Evolutionary conservation across 2,888 invertebrate species (phyloP), one percentile per base, ranked within the genome.

Genomic region (Apoda limacodes): DNA sequence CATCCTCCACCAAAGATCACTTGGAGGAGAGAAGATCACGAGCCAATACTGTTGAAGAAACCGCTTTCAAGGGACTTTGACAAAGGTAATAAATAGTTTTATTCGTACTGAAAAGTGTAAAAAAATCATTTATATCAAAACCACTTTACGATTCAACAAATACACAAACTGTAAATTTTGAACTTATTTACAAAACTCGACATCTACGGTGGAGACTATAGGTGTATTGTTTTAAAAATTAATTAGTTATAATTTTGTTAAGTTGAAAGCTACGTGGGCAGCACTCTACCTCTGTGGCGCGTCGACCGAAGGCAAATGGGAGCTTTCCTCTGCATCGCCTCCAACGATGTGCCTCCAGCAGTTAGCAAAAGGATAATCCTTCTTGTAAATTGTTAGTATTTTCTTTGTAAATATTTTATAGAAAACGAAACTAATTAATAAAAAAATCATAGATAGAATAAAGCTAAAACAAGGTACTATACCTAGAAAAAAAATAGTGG

Each of bases 241-340:
- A 27, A 21, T 21, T 13, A 13, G 24, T 22, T 20, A 10, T 25
- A 22, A 36, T 43, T 40, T 35, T 43, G 17, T 32, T 9, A 69
- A 88, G 88, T 86, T 49, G 89, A 90, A 52, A 88, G 87, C 35
- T 89, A 86, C 72, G 89, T 88, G 49, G 94, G 93, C 39, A 71
- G 68, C 30, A 64, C 72, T 0, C 50, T 80, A 23, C 67, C 71
- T 1, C 42, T 95, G 52, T 84, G 89, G 80, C 87, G 91, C 39
- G 85, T 95, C 51, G 92, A 93, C 57, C 83, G 95, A 29, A 85
- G 90, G 51, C 95, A 95, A 82, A 95, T 94, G 90, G 95, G 94
- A 20, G 89, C 92, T 15, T 95, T 94, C 68, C 85, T 95, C 50
- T 95, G 95, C 80, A 93, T 94, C 53, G 95, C 95, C 9, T 90